Evolutionary conservation across 2,888 invertebrate genomes (phyloP), one percentile per base, ranked within the genome.

Genomic region (Pycnomerus fuliginosus): DNA sequence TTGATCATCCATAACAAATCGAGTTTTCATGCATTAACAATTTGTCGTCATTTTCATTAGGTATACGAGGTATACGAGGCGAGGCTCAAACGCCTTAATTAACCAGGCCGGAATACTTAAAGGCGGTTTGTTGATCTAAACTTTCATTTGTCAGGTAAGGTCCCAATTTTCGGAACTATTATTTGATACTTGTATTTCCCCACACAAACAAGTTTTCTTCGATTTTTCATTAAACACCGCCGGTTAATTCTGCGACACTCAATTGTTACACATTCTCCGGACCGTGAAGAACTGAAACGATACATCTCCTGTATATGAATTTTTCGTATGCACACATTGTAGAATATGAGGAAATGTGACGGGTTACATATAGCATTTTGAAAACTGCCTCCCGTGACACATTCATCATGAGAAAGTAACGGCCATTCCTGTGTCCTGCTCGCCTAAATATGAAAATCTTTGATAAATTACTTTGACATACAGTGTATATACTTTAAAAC

Each of bases 361-460:
- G 55, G 58, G 46, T 58, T 61, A 55, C 58, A 58, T 60, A 61
- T 57, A 55, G 58, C 60, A 62, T 66, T 64, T 64, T 64, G 61
- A 61, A 66, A 62, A 62, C 58, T 51, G 58, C 53, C 60, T 56
- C 56, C 45, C 43, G 62, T 58, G 57, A 58, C 58, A 61, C 60
- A 64, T 64, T 61, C 57, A 62, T 64, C 62, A 62, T 55, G 51
- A 49, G 49, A 50, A 50, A 52, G 47, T 54, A 51, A 38, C 48
- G 43, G 44, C 33, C 48, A 48, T 47, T 45, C 39, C 40, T 41
- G 24, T 46, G 50, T 48, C 46, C 48, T 46, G 48, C 40, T 41
- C 50, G 33, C 42, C 40, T 50, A 50, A 52, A 52, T 50, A 52
- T 52, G 50, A 50, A 45, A 50, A 53, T 50, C 48, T 53, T 45